Evolutionary conservation across 2,888 invertebrate genomes (phyloP), one percentile per base, ranked within the genome.

Genomic region (Eupeodes latifasciatus): DNA sequence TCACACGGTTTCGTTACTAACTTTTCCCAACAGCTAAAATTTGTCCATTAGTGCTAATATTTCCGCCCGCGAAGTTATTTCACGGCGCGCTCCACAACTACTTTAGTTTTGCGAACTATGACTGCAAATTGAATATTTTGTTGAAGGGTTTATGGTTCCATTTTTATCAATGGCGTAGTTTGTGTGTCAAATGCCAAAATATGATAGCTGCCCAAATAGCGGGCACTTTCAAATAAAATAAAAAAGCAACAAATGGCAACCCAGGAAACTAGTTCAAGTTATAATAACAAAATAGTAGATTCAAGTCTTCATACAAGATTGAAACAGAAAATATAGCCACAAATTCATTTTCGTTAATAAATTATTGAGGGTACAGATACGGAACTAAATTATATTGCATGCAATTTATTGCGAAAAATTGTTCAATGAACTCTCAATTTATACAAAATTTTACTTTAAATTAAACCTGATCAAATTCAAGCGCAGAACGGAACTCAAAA

Each of bases 361-460:
- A 83, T 76, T 83, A 87, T 87, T 77, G 80, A 77, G 80, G 87
- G 76, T 77, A 87, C 80, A 87, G 83, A 87, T 57, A 87, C 87
- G 87, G 87, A 87, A 87, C 87, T 84, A 67, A 85, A 81, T 40
- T 14, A 36, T 82, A 77, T 77, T 87, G 84, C 53, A 72, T 81
- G 80, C 74, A 74, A 84, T 72, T 81, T 84, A 72, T 61, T 87
- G 55, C 74, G 66, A 67, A 55, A 81, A 16, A 80, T 77, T 83
- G 83, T 87, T 77, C 87, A 87, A 84, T 87, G 87, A 87, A 87
- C 87, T 87, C 84, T 59, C 36, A 62, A 69, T n/a, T n/a, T 57
- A 51, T n/a, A 61, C 5, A 40, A 40, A 40, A 40, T 7, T 40
- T 40, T 69, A 80, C 40, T 78, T 86, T 64, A 64, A 12, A 7